phyloP scores from a whole-genome alignment of 2,797 vertebrate species.

The Sphenodon punctatus region DNA sequence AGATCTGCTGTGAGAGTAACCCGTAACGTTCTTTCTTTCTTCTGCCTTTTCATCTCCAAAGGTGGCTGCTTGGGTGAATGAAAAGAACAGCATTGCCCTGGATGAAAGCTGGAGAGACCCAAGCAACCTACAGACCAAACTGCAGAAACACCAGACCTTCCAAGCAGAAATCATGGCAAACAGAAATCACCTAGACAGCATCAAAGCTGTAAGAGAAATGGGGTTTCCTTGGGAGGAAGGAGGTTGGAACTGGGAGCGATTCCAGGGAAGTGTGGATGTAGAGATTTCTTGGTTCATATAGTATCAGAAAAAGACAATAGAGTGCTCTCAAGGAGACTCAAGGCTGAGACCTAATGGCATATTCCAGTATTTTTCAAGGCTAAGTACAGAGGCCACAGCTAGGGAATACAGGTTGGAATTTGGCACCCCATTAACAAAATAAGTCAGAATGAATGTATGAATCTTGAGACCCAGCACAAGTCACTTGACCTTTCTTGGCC shows the following conservation, averaged over 20 bases:
- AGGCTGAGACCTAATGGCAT: too few species aligned
- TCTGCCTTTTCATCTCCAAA: constrained; percentile 17
- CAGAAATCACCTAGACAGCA: constrained; percentile 73
- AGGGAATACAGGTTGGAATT: too few species aligned
- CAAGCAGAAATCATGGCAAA: constrained; percentile 85
- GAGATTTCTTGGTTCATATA: too few species aligned
- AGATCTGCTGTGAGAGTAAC: background rate
- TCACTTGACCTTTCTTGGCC: background rate
- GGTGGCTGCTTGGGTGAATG: constrained; percentile 84
- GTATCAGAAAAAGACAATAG: too few species aligned
- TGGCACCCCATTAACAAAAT: too few species aligned
- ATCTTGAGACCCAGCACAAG: background rate
- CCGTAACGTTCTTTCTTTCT: background rate
- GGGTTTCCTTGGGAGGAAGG: too few species aligned
- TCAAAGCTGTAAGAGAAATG: constrained; percentile 76
- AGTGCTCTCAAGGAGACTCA: too few species aligned
- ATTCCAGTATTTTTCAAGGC: too few species aligned
- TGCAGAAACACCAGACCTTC: constrained; percentile 85
- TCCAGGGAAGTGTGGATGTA: too few species aligned
- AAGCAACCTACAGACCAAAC: constrained; percentile 83
- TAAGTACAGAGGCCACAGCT: too few species aligned
- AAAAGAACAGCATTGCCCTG: constrained; percentile 83
- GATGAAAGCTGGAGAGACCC: constrained; percentile 86
- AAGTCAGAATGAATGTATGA: background rate
- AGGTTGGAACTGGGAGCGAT: too few species aligned